Conservation (phyloP, 2,888 invertebrate species). For the Oxycera nigricornis region DNA sequence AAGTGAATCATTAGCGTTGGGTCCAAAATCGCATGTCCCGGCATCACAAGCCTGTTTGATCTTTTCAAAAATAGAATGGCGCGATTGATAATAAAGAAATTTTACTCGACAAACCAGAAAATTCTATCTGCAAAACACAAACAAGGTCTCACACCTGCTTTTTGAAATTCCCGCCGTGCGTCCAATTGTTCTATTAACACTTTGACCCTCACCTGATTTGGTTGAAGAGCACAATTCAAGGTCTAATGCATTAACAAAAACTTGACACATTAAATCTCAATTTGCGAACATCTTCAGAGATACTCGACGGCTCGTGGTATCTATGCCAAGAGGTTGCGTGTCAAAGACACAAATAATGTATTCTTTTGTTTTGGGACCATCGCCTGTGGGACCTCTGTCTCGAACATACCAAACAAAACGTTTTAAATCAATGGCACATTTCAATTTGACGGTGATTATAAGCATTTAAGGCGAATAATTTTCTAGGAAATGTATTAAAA, state of each 20-base stretch:
- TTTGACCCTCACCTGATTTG: neutral
- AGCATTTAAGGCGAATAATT: neutral
- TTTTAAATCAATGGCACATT: neutral
- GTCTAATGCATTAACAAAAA: slow-evolving; percentile 17
- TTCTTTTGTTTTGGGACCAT: neutral
- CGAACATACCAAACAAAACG: neutral
- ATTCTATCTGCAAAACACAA: neutral
- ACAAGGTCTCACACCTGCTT: neutral
- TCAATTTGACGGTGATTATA: neutral
- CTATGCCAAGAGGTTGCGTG: neutral
- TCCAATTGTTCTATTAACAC: neutral
- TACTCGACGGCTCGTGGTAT: neutral
- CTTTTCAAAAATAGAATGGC: neutral
- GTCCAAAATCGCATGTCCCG: neutral
- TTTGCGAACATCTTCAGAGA: neutral
- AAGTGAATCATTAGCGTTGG: slow-evolving; percentile 19
- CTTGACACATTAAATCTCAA: neutral
- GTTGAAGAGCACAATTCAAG: neutral
- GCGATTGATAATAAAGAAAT: slow-evolving; percentile 10
- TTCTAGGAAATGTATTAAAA: slow-evolving; percentile 18
- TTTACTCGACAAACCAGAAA: neutral
- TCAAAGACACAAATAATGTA: neutral
- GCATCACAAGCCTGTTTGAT: neutral
- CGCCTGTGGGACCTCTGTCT: neutral
- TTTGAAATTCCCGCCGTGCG: neutral